phyloP scores from a whole-genome alignment of 2,113 vertebrate genomes.

The Lontra canadensis region DNA sequence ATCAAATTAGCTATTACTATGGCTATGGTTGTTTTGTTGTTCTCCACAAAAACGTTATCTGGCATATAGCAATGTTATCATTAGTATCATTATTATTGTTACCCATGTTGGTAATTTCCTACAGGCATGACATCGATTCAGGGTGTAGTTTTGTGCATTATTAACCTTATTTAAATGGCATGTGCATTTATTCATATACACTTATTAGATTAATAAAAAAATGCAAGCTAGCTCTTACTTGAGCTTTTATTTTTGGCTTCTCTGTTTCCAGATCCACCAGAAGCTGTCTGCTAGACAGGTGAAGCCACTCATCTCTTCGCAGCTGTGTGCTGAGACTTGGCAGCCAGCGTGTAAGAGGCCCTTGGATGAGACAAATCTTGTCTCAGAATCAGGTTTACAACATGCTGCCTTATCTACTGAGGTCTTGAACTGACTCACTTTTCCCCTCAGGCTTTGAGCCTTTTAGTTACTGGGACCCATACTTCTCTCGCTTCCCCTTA shows the following conservation, averaged over 20 bases:
- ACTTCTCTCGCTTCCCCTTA: not conserved
- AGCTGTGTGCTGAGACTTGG: slow-evolving; percentile 43
- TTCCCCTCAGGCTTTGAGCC: not conserved
- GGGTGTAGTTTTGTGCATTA: not conserved
- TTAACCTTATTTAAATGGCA: slow-evolving; percentile 17
- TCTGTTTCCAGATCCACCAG: slow-evolving; percentile 41
- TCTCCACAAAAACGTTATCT: not conserved
- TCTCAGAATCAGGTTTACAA: slow-evolving; percentile 2
- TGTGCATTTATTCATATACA: not conserved
- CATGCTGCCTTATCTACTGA: not conserved
- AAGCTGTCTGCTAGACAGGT: slow-evolving; percentile 37
- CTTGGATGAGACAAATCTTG: slow-evolving; percentile 11
- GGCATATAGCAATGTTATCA: not conserved
- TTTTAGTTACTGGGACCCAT: slow-evolving; percentile 6
- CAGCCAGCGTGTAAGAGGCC: not conserved
- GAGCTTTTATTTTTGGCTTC: slow-evolving; percentile 52
- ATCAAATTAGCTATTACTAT: not conserved
- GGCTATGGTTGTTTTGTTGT: not conserved
- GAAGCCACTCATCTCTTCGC: slow-evolving; percentile 20
- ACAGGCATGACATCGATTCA: not conserved
- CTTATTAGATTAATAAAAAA: not conserved
- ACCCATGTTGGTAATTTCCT: not conserved
- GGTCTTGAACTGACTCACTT: not conserved
- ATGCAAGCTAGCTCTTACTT: slow-evolving; percentile 15
- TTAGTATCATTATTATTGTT: not conserved